Evolutionary conservation across 2,888 invertebrate species (phyloP), one percentile per base, ranked within the genome.

Genomic region (Athalia rosae): DNA sequence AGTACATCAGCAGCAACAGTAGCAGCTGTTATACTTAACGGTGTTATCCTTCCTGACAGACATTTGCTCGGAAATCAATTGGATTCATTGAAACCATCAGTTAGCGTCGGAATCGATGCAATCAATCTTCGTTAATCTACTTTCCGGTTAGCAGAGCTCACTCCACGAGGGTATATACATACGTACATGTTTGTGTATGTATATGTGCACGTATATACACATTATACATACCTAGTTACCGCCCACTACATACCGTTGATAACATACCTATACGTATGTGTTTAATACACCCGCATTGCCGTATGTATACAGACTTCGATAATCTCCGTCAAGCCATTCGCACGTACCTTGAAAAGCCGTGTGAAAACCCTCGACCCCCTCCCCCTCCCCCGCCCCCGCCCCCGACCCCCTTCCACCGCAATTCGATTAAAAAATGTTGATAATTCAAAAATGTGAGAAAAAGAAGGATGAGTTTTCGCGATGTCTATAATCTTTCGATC

Each of bases 71-170:
- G 69, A n/a, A 50, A 58, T 69, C 69, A 69, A 69, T 58, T 69
- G 69, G 69, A 69, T 56, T 69, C 69, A 69, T 56, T 69, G 69
- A 69, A 58, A 13, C 69, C n/a, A 56, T 69, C 69, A 13, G 69
- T 69, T 58, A 45, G 58, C n/a, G 56, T 6, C 28, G 28, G 69
- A 69, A 69, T 43, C 56, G 69, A 69, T 69, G n/a, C 69, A 45
- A 69, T 69, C 69, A 69, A 69, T 69, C 69, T 69, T 69, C 69
- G 69, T 69, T 69, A 69, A 69, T 69, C 69, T 69, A 69, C 69
- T 69, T 56, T 69, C 69, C 56, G 7, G 56, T 28, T 48, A 50
- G 4, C 66, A 43, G 13, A 13, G 62, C 41, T 7, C 41, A 62
- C 15, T 5, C 62, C 7, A 13, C 8, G 8, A 41, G 7, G 7